Evolutionary conservation across 1,140 invertebrate genomes (phyloP), one percentile per base, ranked within the genome.

Genomic region (Papilio helenus): DNA sequence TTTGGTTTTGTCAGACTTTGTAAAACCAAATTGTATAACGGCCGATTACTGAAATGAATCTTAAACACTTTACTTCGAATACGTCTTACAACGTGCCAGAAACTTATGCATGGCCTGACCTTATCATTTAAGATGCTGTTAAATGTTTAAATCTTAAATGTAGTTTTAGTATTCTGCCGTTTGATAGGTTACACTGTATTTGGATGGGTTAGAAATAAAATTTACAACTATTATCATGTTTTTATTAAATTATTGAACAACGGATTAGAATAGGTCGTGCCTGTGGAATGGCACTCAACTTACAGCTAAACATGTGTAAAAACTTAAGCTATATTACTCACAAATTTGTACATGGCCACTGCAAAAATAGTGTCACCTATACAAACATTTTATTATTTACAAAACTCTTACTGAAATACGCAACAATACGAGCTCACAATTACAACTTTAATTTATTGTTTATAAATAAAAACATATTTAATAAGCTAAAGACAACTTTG

Each of bases 221-320:
- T 58, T 46, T 20, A 74, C n/a, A 46, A 55, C 23, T 65, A 68
- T 83, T 85, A 81, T 55, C 58, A 79, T 81, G 81, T 81, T 82
- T 85, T 86, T 89, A 87, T 89, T 91, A 87, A 86, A 86, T 86
- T 88, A 87, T 82, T 82, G 86, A 92, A 89, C 88, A 88, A 88
- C 88, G 88, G 81, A 89, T 89, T 85, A 89, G 84, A 89, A 88
- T 87, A 88, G 82, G 80, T 83, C 68, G 84, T 81, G 88, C 88
- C 90, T 84, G 80, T 81, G 49, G 81, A 89, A 90, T 92, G 90
- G 88, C 89, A 92, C 86, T 81, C 84, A 84, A 58, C 79, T 86
- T 87, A 86, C 76, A 61, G 85, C 84, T 86, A 90, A 76, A 81
- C 80, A 79, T 82, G 86, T 87, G 90, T 91, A 91, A 90, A 91